Conservation (phyloP, 2,797 vertebrate species). For the Zalophus californianus region DNA sequence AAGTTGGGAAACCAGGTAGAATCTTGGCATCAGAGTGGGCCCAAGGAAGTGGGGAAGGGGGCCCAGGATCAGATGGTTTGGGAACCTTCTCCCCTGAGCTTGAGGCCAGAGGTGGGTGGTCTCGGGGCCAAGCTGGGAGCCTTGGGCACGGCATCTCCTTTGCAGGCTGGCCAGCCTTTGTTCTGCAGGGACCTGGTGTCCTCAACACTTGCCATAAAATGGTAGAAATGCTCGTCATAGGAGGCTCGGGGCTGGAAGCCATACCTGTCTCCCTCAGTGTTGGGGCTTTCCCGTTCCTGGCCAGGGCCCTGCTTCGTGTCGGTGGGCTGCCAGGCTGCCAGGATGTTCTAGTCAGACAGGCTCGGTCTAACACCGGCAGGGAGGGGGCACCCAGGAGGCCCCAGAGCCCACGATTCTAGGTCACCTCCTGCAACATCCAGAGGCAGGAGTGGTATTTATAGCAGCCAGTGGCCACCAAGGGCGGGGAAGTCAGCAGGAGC, state of each 20-base stretch:
- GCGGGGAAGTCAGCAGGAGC: constrained; percentile 78
- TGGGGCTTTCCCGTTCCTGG: background rate
- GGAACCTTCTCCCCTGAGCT: too few relatives aligned
- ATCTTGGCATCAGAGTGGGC: background rate
- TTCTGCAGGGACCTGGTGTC: background rate
- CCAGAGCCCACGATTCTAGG: constrained; percentile 61
- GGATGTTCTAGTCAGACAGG: background rate
- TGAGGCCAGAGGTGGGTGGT: background rate
- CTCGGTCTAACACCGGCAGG: background rate
- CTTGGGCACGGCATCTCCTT: background rate
- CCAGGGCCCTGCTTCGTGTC: accelerated
- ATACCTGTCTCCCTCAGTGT: background rate
- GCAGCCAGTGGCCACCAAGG: constrained; percentile 67
- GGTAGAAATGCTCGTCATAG: accelerated
- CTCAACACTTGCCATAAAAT: too few relatives aligned
- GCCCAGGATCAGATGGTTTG: background rate
- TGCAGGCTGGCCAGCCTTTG: background rate
- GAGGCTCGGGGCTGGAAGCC: background rate
- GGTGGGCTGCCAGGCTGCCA: background rate
- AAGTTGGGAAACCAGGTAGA: constrained; percentile 41
- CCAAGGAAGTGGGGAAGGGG: background rate
- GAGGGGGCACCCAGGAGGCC: constrained; percentile 50
- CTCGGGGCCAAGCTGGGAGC: accelerated
- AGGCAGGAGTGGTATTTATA: constrained; percentile 82
- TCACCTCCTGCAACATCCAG: constrained; percentile 65